These are phyloP conservation scores for Burhinus oedicnemus DNA, from an alignment of 2,113 vertebrate genomes.

Conservation along the genomic window DNA sequence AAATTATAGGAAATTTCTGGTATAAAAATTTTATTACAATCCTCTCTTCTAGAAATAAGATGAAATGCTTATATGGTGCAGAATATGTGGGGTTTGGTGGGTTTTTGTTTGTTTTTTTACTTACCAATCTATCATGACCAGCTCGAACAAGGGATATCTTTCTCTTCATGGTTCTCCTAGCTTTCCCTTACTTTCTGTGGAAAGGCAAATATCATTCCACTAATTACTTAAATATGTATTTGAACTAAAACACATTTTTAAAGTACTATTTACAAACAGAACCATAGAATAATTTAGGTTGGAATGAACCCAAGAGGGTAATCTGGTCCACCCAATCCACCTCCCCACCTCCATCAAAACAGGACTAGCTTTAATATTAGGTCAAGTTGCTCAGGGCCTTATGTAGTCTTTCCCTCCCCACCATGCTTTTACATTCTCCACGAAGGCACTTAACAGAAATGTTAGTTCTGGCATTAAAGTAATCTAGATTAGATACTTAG, in stretches of 20 bases:
- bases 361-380: neutral
- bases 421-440: neutral
- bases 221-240: neutral
- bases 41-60: neutral
- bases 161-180: neutral
- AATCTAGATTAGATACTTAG: neutral
- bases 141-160: neutral
- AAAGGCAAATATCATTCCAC: neutral
- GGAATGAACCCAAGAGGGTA: neutral
- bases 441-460: neutral
- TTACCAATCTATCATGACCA: neutral
- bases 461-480: neutral
- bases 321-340: neutral
- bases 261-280: neutral
- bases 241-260: neutral
- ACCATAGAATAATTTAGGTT: neutral
- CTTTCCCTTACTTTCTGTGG: neutral
- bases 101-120: neutral
- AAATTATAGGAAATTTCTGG: neutral
- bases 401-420: neutral
- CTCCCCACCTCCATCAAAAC: neutral
- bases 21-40: neutral
- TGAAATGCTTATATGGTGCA: neutral
- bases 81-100: neutral
- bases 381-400: accelerated